Evolutionary conservation across 2,888 invertebrate species (phyloP), one percentile per base, ranked within the genome.

Genomic region (Choristoneura rosaceana): DNA sequence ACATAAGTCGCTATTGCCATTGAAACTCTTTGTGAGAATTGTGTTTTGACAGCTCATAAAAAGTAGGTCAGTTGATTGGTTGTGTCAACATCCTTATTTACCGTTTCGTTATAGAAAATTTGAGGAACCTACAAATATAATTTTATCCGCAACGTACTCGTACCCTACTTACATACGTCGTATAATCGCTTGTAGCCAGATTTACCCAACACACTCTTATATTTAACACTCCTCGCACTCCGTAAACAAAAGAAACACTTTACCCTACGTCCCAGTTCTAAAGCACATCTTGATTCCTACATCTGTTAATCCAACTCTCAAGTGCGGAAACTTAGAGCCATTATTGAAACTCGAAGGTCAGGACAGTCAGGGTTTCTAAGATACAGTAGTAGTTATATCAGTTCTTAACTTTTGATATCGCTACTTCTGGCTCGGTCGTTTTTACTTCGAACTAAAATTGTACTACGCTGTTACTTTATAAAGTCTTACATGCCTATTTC

Each of bases 231-330:
- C 3, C 9, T 50, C 17, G 2, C 15, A 52, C 25, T 55, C 0
- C 5, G 4, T 3, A 25, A 55, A 25, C 25, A 55, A 55, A 8
- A 25, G 55, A 55, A 55, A 55, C 55, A 12, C 25, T 25, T 17
- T 52, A 47, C 55, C 55, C 55, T 25, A 55, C 55, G 25, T 25
- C 4, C 55, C 17, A 25, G 25, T 55, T 55, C 5, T 47, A 2
- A 17, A 52, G 55, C 17, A 55, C 25, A 55, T 55, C 55, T 55
- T 25, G 55, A 55, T 55, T 55, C 55, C 25, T 25, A 55, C 55
- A 55, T 55, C 55, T 55, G 55, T 55, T 55, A 55, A 55, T 25
- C 55, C 55, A 55, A 55, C 10, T 10, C 25, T 55, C 12, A 12
- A 55, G 55, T 55, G 25, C n/a, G 25, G 55, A 55, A 55, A 55